Evolutionary conservation across 1,140 invertebrate species (phyloP), one percentile per base, ranked within the genome.

Genomic region (Archivesica marissinica): DNA sequence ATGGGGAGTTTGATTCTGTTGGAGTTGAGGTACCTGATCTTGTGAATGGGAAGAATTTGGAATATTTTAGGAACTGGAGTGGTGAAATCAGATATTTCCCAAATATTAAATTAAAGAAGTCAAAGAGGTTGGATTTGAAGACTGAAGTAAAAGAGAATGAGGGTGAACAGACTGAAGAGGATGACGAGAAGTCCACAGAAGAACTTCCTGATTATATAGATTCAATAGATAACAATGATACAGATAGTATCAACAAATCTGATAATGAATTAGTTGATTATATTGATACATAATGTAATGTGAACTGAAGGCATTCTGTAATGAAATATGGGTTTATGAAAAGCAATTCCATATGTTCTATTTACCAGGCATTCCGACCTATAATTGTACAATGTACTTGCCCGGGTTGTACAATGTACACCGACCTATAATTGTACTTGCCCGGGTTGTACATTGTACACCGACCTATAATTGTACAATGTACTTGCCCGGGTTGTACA

Each of bases 1-100:
- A 82, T 35, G 77, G 83, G 25, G 87, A 92, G 56, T 89, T 92
- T 84, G 85, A 89, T 15, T 85, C 84, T 20, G 64, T 85, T 72
- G 91, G 90, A 20, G 86, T 93, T 52, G 91, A 93, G 76, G 90
- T 93, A 13, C 92, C 92, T 23, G 89, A 93, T 76, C 72, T 93
- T 25, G 79, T 90, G 7, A 92, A 91, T 85, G 88, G 78, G 23
- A 88, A 88, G 61, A 87, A 89, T 70, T 85, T 90, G 25, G 76
- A 88, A 35, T 52, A 52, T 38, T 91, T 93, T 39, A 88, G 82
- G 74, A 86, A 86, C 23, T 92, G 91, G 91, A 87, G 88, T 70
- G 91, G 90, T 17, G 89, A 91, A 88, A 85, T 88, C 15, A 90
- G 87, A 56, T 89, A 81, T 82, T 72, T 91, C 28, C 87, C 89